Percentiles rank a stretch among this genome's conserved stretches.
Evolutionary conservation across 2,113 vertebrate genomes (phyloP).

Genomic region (Salvelinus fontinalis): DNA sequence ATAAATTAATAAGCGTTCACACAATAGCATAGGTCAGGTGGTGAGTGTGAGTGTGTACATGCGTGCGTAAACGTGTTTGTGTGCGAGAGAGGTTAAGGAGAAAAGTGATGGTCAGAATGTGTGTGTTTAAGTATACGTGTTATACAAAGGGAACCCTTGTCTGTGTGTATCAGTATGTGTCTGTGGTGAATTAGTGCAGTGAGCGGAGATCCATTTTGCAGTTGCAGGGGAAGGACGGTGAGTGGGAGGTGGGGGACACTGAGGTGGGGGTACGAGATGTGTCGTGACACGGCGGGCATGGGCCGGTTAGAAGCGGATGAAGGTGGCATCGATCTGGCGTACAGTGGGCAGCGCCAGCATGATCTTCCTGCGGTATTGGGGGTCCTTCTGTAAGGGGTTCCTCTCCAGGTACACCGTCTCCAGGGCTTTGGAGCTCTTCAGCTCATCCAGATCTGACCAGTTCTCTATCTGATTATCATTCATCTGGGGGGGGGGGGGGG

Average conservation of each 20-base stretch:
- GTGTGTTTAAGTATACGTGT: neutral
- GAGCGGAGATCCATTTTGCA: constrained; percentile 28
- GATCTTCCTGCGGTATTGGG: constrained; percentile 95
- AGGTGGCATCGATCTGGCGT: constrained; percentile 96
- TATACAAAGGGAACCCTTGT: neutral
- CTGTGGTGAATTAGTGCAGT: neutral
- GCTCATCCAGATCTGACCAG: constrained; percentile 94
- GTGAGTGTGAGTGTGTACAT: constrained; percentile 54
- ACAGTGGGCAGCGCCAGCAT: constrained; percentile 93
- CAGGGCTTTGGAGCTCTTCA: constrained; percentile 87
- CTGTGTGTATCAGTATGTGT: neutral
- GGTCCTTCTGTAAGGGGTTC: constrained; percentile 95
- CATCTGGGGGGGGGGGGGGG: constrained; percentile 78
- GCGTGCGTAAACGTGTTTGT: constrained; percentile 22
- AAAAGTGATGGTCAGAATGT: constrained; percentile 14
- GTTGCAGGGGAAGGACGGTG: constrained; percentile 15
- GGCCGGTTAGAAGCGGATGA: constrained; percentile 87
- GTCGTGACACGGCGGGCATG: neutral
- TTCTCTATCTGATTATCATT: constrained; percentile 95
- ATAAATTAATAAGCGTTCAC: constrained; percentile 58
- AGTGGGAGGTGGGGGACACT: constrained; percentile 35
- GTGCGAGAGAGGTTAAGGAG: constrained; percentile 7
- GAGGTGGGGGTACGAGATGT: constrained; percentile 36
- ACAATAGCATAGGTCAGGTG: constrained; percentile 48
- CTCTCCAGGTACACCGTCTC: constrained; percentile 96